phyloP scores from a whole-genome alignment of 1,140 invertebrate genomes.

The Aplysia californica region DNA sequence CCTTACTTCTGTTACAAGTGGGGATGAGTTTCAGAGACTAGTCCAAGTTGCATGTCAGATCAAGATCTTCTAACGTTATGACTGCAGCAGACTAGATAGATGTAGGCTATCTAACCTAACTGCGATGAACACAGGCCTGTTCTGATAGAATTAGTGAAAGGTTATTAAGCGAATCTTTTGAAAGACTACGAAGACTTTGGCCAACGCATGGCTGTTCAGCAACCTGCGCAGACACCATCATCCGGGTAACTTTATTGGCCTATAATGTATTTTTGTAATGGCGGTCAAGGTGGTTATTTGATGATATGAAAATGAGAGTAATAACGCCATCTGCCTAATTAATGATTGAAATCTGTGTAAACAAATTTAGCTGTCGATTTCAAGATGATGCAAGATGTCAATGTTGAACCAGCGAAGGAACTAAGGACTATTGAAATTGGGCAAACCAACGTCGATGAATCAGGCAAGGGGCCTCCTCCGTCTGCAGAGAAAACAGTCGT shows the following conservation, averaged over 20 bases:
- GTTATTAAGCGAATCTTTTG: no score
- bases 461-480: slow-evolving; percentile 46
- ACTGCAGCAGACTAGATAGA: no score
- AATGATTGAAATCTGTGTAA: slow-evolving; percentile 5
- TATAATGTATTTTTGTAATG: slow-evolving; percentile 61
- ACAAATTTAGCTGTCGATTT: slow-evolving; percentile 23
- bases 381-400: slow-evolving; percentile 86
- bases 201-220: slow-evolving; percentile 42
- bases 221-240: slow-evolving; percentile 55
- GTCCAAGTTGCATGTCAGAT: no score
- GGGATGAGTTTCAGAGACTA: no score
- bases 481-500: slow-evolving; percentile 70
- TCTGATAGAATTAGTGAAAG: no score
- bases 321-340: slow-evolving; percentile 33
- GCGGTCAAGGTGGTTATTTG: slow-evolving; percentile 62
- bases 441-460: slow-evolving; percentile 51
- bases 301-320: slow-evolving; percentile 42
- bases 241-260: slow-evolving; percentile 51
- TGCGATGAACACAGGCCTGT: no score
- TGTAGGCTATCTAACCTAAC: no score
- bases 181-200: no score
- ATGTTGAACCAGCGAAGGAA: slow-evolving; percentile 76
- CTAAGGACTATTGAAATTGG: slow-evolving; percentile 62
- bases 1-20: no score
- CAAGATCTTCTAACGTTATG: no score